A percentile compares a stretch with the other conserved stretches of the same genome.
Evolutionary conservation across 2,888 invertebrate species (phyloP).

Genomic region (Lysandra coridon): DNA sequence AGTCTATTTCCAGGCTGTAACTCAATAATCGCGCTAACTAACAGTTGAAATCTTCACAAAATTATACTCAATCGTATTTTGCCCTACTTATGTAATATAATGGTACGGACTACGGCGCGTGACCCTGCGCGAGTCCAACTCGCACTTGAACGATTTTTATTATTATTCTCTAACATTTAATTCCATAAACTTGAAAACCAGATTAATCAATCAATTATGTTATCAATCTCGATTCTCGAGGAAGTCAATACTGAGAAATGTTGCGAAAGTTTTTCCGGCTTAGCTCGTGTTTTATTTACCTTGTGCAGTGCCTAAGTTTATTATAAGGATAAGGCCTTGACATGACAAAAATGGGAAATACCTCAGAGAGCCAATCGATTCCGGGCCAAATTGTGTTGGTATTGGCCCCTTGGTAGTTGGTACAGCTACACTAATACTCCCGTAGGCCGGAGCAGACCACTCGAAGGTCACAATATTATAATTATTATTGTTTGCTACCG

Average conservation of each 20-base stretch:
- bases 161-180: not conserved
- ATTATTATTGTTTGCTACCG: too few species aligned
- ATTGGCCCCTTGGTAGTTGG: not conserved
- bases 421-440: too few species aligned
- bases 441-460: too few species aligned
- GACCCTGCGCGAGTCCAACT: too few species aligned
- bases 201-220: constrained; percentile 1
- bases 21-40: too few species aligned
- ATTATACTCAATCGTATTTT: too few species aligned
- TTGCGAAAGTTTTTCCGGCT: not conserved
- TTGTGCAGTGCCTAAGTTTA: not conserved
- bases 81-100: too few species aligned
- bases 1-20: too few species aligned
- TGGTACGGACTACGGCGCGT: too few species aligned
- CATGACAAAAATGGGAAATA: constrained; percentile 6
- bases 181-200: not conserved
- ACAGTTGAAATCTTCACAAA: too few species aligned
- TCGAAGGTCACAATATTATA: too few species aligned
- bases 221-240: not conserved
- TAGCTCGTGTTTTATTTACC: not conserved
- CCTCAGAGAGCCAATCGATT: not conserved
- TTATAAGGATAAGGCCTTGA: not conserved
- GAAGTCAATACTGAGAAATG: constrained; percentile 6
- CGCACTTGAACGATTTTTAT: not conserved
- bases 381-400: not conserved